A percentile compares a stretch with the other conserved stretches of the same genome.
phyloP scores from a whole-genome alignment of 92 coral and sea anemone species.

The Parazoanthus atlanticus region DNA sequence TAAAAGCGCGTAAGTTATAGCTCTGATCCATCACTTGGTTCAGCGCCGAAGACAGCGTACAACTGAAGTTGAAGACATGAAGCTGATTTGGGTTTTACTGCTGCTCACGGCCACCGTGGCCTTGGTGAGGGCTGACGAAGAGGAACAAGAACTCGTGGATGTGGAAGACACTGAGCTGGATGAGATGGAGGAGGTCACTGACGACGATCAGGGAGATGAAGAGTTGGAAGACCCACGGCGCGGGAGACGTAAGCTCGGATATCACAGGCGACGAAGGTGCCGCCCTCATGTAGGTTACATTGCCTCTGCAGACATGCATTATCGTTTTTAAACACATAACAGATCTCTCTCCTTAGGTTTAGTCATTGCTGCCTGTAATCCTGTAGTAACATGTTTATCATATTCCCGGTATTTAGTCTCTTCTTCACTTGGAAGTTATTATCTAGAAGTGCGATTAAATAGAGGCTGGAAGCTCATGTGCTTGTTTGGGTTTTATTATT shows the following conservation, averaged over 20 bases:
- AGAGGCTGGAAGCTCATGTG: no score
- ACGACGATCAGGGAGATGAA: neutral
- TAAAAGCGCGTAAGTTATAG: neutral
- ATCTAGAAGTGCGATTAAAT: no score
- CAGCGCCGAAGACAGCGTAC: neutral
- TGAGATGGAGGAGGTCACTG: neutral
- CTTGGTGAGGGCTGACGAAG: constrained; percentile 54
- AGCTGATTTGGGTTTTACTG: constrained; percentile 50
- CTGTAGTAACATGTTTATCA: no score
- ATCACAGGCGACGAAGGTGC: neutral
- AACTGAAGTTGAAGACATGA: constrained; percentile 38
- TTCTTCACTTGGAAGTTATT: no score
- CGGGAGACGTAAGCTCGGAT: no score
- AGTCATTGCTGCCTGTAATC: no score
- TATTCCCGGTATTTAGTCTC: no score
- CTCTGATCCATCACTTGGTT: neutral
- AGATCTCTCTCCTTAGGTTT: no score
- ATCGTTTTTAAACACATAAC: no score
- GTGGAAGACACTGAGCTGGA: constrained; percentile 27
- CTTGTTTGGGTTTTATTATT: no score
- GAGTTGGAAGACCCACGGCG: neutral
- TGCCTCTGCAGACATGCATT: neutral
- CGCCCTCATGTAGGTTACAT: neutral
- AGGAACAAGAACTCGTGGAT: neutral
- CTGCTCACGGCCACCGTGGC: constrained; percentile 55